Conservation (phyloP, 2,888 invertebrate genomes). For the Leptopterna dolabrata region DNA sequence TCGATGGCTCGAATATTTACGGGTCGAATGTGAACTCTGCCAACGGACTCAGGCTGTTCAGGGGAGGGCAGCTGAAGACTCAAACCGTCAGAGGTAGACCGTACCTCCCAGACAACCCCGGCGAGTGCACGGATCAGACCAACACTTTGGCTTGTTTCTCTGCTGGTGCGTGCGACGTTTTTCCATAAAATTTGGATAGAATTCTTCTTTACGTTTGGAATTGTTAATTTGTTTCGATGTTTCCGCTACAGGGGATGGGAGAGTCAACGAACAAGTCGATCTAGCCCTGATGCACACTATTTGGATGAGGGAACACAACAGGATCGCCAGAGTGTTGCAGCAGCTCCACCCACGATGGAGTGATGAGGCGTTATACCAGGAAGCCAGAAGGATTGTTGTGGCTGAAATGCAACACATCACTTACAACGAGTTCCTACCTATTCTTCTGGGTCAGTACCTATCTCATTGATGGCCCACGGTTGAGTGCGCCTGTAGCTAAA, state of each 20-base stretch:
- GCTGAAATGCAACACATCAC: constrained; percentile 69
- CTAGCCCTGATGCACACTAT: constrained; percentile 69
- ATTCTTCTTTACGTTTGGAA: no score
- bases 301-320: constrained; percentile 70
- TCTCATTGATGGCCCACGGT: no score
- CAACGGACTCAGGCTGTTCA: constrained; percentile 71
- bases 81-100: constrained; percentile 76
- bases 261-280: constrained; percentile 68
- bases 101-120: constrained; percentile 75
- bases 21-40: constrained; percentile 75
- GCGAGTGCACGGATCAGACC: constrained; percentile 74
- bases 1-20: constrained; percentile 81
- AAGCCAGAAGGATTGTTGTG: constrained; percentile 69
- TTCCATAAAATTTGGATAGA: no score
- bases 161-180: constrained; percentile 69
- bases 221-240: no score
- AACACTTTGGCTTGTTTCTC: constrained; percentile 77
- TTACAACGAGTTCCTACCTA: constrained; percentile 69
- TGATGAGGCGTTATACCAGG: constrained; percentile 69
- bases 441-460: constrained; percentile 66
- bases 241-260: constrained; percentile 66
- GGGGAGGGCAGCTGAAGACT: constrained; percentile 73
- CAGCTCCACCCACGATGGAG: constrained; percentile 69
- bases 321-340: constrained; percentile 66
- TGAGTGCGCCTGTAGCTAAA: no score